Percentiles rank a stretch among this genome's conserved stretches.
Evolutionary conservation across 2,113 vertebrate species (phyloP).

Genomic region (Leuciscus idus): DNA sequence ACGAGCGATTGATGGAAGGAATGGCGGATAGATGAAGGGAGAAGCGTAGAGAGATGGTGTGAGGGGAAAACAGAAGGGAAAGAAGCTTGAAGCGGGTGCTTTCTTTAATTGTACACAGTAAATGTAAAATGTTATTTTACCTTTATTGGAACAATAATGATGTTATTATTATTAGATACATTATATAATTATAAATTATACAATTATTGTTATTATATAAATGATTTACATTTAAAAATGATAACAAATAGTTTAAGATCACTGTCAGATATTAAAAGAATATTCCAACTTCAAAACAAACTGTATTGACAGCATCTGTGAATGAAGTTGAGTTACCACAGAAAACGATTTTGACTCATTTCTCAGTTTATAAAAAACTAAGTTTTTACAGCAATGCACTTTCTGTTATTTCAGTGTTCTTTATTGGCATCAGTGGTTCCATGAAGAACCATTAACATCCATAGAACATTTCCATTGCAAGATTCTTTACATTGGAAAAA

Average conservation of each 20-base stretch:
- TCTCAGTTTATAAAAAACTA: neutral
- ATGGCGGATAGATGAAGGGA: conserved; percentile 75
- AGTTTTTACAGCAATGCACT: neutral
- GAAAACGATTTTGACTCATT: neutral
- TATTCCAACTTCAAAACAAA: neutral
- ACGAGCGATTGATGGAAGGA: conserved; percentile 75
- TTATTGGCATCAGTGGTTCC: too few species aligned
- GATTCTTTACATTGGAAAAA: too few species aligned
- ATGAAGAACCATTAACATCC: too few species aligned
- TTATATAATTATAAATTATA: too few species aligned
- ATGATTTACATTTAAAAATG: too few species aligned
- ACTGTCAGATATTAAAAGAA: neutral
- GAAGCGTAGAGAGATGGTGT: conserved; percentile 15
- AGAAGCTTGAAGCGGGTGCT: neutral
- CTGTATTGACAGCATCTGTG: neutral
- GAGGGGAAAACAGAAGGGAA: neutral
- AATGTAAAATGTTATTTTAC: neutral
- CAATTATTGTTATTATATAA: too few species aligned
- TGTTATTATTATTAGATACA: too few species aligned
- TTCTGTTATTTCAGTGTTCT: neutral
- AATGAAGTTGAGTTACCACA: neutral
- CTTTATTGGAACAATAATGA: neutral
- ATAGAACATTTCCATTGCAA: too few species aligned
- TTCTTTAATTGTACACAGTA: neutral
- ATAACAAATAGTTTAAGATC: too few species aligned